Conservation (phyloP, 1,140 invertebrate species). For the Drosophila neocordata region DNA sequence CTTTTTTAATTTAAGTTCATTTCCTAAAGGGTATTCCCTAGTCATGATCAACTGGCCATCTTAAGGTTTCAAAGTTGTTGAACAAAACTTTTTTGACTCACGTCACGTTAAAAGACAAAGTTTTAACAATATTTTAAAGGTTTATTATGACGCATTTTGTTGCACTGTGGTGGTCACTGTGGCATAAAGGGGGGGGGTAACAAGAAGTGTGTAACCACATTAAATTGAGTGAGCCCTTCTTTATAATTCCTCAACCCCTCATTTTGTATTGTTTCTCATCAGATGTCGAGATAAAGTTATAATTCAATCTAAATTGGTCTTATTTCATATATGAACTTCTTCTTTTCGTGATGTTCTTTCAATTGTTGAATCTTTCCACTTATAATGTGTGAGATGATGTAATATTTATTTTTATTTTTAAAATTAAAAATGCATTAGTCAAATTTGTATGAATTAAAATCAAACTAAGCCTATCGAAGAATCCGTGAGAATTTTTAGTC, state of each 20-base stretch:
- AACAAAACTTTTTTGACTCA: not conserved
- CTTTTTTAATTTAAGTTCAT: too few species aligned
- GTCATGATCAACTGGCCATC: not conserved
- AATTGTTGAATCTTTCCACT: too few species aligned
- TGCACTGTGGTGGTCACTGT: too few species aligned
- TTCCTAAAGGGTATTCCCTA: not conserved
- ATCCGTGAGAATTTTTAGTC: slow-evolving; percentile 53
- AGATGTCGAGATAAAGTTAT: not conserved
- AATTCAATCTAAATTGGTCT: slow-evolving; percentile 16
- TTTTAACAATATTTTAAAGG: not conserved
- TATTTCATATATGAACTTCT: not conserved
- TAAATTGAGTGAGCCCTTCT: not conserved
- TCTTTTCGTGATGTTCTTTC: not conserved
- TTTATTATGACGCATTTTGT: not conserved
- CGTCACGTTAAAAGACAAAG: not conserved
- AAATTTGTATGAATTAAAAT: slow-evolving; percentile 51
- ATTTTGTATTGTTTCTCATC: not conserved
- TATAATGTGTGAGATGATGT: slow-evolving; percentile 32
- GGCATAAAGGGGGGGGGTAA: too few species aligned
- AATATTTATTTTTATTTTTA: slow-evolving; percentile 15
- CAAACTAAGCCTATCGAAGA: slow-evolving; percentile 54
- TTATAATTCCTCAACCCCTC: not conserved
- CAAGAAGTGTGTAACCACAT: not conserved
- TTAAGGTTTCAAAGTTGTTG: not conserved
- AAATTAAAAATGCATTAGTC: slow-evolving; percentile 74